phyloP scores from a whole-genome alignment of 2,113 vertebrate species.

The Pycnonotus jocosus region DNA sequence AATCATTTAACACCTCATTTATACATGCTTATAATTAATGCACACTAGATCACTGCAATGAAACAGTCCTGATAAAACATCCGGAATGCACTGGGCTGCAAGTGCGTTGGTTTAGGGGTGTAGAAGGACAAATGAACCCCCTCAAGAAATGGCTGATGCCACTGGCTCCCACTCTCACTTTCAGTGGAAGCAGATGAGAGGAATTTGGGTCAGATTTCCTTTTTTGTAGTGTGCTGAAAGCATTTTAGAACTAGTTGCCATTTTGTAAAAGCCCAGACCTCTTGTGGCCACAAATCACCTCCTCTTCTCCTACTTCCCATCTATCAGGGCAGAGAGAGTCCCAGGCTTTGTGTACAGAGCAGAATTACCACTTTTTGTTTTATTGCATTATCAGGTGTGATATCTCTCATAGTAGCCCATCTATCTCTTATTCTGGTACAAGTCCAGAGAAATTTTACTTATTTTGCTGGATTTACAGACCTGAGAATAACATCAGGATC shows the following conservation, averaged over 20 bases:
- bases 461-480: not conserved
- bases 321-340: not conserved
- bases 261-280: not conserved
- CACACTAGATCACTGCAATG: not conserved
- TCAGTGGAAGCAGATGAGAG: not conserved
- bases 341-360: not conserved
- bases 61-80: not conserved
- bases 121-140: not conserved
- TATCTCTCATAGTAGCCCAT: not conserved
- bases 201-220: not conserved
- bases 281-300: not conserved
- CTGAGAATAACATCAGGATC: not conserved
- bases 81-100: not conserved
- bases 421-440: not conserved
- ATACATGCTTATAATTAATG: conserved; percentile 51
- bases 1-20: conserved; percentile 62
- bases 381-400: not conserved
- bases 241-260: not conserved
- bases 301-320: not conserved
- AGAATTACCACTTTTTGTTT: not conserved
- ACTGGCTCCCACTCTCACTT: not conserved
- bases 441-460: not conserved
- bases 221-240: not conserved
- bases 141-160: not conserved
- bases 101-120: not conserved